Percentiles rank a stretch among this genome's conserved stretches.
phyloP scores from a whole-genome alignment of 2,888 invertebrate species.

The Eupeodes latifasciatus region DNA sequence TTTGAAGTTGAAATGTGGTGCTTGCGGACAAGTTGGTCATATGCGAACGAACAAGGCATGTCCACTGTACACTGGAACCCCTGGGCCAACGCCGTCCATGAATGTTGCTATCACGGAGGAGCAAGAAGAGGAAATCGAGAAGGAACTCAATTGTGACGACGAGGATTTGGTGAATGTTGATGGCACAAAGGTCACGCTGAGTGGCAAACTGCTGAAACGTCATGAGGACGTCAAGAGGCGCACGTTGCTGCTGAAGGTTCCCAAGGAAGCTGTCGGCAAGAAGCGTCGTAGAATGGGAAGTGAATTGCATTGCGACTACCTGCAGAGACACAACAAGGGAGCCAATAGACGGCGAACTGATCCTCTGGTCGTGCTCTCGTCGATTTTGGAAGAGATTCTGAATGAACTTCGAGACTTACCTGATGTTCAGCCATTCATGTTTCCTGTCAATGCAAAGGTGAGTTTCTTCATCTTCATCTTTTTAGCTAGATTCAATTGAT shows the following conservation, averaged over 20 bases:
- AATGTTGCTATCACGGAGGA: slow-evolving; percentile 91
- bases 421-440: slow-evolving; percentile 96
- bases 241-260: slow-evolving; percentile 90
- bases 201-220: slow-evolving; percentile 93
- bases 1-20: slow-evolving; percentile 97
- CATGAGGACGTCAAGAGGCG: slow-evolving; percentile 94
- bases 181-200: slow-evolving; percentile 96
- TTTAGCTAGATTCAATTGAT: background rate
- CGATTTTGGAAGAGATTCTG: slow-evolving; percentile 94
- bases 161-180: slow-evolving; percentile 96
- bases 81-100: slow-evolving; percentile 86
- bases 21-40: slow-evolving; percentile 91
- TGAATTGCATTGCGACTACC: slow-evolving; percentile 93
- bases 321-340: slow-evolving; percentile 91
- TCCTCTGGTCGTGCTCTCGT: slow-evolving; percentile 97
- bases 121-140: slow-evolving; percentile 92
- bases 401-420: slow-evolving; percentile 96
- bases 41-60: slow-evolving; percentile 97
- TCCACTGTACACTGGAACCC: slow-evolving; percentile 92
- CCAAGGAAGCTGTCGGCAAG: slow-evolving; percentile 88
- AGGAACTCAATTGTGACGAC: slow-evolving; percentile 90
- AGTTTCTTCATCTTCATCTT: slow-evolving; percentile 7
- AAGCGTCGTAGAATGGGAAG: slow-evolving; percentile 88
- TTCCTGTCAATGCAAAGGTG: slow-evolving; percentile 97
- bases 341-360: slow-evolving; percentile 97